A percentile compares a stretch with the other conserved stretches of the same genome.
Evolutionary conservation across 2,797 vertebrate species (phyloP).

Genomic region (Microctenopoma steveboyesi): DNA sequence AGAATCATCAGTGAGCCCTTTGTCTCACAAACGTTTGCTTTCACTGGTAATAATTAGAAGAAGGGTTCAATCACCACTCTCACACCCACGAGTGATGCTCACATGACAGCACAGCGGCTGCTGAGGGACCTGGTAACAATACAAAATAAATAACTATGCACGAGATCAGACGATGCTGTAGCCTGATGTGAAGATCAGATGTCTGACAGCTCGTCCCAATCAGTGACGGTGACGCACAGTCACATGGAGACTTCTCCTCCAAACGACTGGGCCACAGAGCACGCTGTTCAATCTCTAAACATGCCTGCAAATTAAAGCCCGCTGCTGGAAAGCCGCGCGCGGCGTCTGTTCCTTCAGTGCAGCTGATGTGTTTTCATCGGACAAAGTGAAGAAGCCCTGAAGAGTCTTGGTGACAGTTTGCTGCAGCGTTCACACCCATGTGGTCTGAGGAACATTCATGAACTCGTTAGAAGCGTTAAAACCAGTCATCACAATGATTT

Average conservation of each 20-base stretch:
- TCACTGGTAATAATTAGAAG: too few species aligned
- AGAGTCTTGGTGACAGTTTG: neutral
- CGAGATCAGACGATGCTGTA: conserved; percentile 1
- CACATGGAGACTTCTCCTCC: neutral
- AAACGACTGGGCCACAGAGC: conserved; percentile 6
- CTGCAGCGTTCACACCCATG: neutral
- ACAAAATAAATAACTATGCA: neutral
- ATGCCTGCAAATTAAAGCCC: neutral
- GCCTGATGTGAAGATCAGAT: neutral
- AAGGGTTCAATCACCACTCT: neutral
- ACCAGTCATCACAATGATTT: neutral
- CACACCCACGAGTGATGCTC: neutral
- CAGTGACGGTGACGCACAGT: neutral
- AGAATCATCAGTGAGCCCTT: neutral
- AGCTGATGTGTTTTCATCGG: neutral
- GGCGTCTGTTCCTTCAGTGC: neutral
- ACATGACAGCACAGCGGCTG: neutral
- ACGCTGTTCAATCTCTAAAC: conserved; percentile 1
- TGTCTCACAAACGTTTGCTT: too few species aligned
- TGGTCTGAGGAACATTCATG: neutral
- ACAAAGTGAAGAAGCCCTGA: neutral
- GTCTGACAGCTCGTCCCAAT: neutral
- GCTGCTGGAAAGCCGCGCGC: neutral
- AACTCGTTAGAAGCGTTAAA: too few species aligned
- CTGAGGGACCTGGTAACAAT: neutral